Percentiles rank a stretch among this genome's conserved stretches.
Evolutionary conservation across 2,797 vertebrate species (phyloP).

Genomic region (Trachurus trachurus): DNA sequence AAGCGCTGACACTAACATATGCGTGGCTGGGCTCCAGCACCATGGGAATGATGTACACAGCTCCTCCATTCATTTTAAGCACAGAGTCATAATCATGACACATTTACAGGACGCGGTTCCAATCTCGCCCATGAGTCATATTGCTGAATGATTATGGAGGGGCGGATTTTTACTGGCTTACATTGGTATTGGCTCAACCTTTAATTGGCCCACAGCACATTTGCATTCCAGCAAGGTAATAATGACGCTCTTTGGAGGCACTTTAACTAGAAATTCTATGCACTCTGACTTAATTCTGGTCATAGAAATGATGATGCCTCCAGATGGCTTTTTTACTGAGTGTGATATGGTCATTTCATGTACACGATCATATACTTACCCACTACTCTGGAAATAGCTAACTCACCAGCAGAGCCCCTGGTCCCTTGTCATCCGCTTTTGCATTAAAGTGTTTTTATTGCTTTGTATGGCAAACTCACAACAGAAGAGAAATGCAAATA

Average conservation of each 20-base stretch:
- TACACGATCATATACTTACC: constrained; percentile 70
- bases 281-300: constrained; percentile 81
- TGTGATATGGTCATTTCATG: constrained; percentile 78
- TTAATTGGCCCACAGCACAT: constrained; percentile 83
- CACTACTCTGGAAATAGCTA: constrained; percentile 57
- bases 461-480: constrained; percentile 23
- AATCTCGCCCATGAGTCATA: constrained; percentile 80
- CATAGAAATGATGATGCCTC: constrained; percentile 81
- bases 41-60: constrained; percentile 71
- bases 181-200: constrained; percentile 81
- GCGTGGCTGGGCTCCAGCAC: constrained; percentile 72
- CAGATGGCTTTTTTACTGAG: constrained; percentile 81
- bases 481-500: constrained; percentile 36
- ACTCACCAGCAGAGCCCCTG: constrained; percentile 43
- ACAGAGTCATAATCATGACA: constrained; percentile 76
- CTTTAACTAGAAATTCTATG: constrained; percentile 79
- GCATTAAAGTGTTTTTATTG: constrained; percentile 45
- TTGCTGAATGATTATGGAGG: constrained; percentile 78
- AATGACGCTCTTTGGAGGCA: constrained; percentile 79
- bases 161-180: constrained; percentile 79
- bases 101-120: constrained; percentile 77
- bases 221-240: constrained; percentile 84
- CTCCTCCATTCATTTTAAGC: constrained; percentile 73
- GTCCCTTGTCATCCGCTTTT: constrained; percentile 48
- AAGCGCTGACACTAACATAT: constrained; percentile 72